Percentiles rank a stretch among this genome's conserved stretches.
Evolutionary conservation across 2,888 invertebrate species (phyloP).

Genomic region (Biston betularia): DNA sequence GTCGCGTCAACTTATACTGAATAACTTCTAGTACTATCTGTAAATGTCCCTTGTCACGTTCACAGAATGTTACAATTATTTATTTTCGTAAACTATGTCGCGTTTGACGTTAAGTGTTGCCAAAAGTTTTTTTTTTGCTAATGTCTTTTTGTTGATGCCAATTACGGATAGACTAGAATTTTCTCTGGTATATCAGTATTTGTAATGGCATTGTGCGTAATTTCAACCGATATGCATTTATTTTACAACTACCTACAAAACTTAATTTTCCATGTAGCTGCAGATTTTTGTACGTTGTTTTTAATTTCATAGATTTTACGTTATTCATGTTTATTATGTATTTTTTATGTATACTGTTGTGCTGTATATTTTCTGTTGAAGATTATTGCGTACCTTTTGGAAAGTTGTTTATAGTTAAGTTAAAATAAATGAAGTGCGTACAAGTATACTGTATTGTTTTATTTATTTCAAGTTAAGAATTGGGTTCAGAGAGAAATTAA

Average conservation of each 20-base stretch:
- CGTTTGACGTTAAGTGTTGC: background rate
- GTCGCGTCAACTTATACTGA: background rate
- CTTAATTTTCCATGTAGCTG: background rate
- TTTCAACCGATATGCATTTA: constrained; percentile 26
- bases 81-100: background rate
- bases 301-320: constrained; percentile 3
- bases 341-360: constrained; percentile 4
- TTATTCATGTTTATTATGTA: background rate
- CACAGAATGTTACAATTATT: background rate
- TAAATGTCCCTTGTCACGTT: background rate
- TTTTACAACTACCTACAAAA: constrained; percentile 11
- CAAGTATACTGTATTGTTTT: constrained; percentile 11
- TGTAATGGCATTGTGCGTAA: constrained; percentile 12
- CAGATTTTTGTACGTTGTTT: constrained; percentile 1
- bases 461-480: too few species aligned
- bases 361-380: constrained; percentile 4
- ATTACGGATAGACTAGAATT: background rate
- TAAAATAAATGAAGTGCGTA: constrained; percentile 34
- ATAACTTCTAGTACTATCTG: background rate
- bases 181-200: constrained; percentile 16
- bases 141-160: background rate
- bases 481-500: too few species aligned
- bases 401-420: constrained; percentile 39
- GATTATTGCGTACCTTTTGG: constrained; percentile 29
- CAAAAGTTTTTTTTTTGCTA: background rate